Evolutionary conservation across 2,888 invertebrate species (phyloP).

Genomic region (Caenorhabditis plicata): DNA sequence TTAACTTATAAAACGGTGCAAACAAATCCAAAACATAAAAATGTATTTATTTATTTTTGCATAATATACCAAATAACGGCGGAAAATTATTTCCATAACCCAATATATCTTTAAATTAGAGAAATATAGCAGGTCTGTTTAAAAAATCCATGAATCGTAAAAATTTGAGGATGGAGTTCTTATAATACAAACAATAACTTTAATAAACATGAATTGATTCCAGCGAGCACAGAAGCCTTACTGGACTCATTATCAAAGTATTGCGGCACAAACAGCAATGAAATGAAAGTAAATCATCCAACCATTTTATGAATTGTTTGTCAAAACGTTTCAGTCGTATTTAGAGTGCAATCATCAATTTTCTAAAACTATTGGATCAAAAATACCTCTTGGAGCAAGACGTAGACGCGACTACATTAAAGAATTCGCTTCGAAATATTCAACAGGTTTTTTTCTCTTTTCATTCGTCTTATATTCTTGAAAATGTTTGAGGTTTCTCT

Average conservation of each 20-base stretch:
- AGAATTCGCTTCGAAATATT: conserved; percentile 24
- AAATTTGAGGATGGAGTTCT: no score
- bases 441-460: conserved; percentile 5
- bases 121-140: no score
- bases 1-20: no score
- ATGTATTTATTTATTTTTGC: no score
- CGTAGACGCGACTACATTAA: conserved; percentile 24
- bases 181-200: not conserved
- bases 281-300: conserved; percentile 12
- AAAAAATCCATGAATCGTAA: no score
- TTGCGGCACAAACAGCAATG: conserved; percentile 28
- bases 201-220: not conserved
- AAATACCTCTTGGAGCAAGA: conserved; percentile 25
- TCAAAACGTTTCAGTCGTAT: not conserved
- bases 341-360: conserved; percentile 26
- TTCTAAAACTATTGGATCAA: conserved; percentile 27
- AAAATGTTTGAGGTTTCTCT: conserved; percentile 12
- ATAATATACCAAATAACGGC: no score
- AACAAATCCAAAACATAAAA: no score
- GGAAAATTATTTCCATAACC: no score
- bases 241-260: conserved; percentile 33
- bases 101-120: no score
- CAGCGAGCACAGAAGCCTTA: conserved; percentile 37
- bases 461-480: not conserved
- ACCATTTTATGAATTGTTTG: not conserved